These are phyloP conservation scores for Hemicordylus capensis DNA, from an alignment of 2,113 vertebrate species.

Conservation along the genomic window DNA sequence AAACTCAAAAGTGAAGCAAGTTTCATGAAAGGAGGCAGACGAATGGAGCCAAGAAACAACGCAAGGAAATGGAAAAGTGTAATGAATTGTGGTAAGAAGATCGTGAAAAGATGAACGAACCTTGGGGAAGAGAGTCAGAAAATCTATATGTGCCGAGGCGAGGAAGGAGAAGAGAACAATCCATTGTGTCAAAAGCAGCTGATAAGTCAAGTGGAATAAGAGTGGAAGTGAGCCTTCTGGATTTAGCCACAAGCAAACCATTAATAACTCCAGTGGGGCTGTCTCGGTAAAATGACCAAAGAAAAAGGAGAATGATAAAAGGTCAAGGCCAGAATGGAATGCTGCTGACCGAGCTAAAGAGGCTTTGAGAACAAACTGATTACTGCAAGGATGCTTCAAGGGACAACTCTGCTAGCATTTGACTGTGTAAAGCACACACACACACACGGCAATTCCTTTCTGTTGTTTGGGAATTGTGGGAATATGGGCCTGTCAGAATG, in stretches of 20 bases:
- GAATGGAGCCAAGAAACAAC: neutral
- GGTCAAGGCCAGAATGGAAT: neutral
- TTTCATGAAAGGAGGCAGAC: neutral
- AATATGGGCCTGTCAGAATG: neutral
- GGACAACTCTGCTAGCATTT: neutral
- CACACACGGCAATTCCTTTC: neutral
- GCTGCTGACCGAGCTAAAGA: neutral
- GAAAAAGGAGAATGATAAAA: conserved; percentile 6
- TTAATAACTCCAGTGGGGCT: conserved; percentile 27
- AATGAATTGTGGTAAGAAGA: conserved; percentile 3
- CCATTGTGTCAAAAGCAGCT: conserved; percentile 26
- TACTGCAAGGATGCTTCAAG: neutral
- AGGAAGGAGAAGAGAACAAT: conserved; percentile 19
- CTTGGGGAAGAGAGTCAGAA: conserved; percentile 7
- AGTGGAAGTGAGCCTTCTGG: conserved; percentile 10
- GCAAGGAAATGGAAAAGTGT: neutral
- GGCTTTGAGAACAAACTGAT: neutral
- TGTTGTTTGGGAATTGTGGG: neutral
- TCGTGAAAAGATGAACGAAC: conserved; percentile 21
- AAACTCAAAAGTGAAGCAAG: neutral
- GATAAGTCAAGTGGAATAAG: conserved; percentile 22
- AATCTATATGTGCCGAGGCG: conserved; percentile 27
- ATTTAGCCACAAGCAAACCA: conserved; percentile 26
- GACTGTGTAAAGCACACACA: neutral
- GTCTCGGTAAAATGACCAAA: conserved; percentile 15